These are phyloP conservation scores for Battus philenor DNA, from an alignment of 1,140 invertebrate species.

Conservation along the genomic window DNA sequence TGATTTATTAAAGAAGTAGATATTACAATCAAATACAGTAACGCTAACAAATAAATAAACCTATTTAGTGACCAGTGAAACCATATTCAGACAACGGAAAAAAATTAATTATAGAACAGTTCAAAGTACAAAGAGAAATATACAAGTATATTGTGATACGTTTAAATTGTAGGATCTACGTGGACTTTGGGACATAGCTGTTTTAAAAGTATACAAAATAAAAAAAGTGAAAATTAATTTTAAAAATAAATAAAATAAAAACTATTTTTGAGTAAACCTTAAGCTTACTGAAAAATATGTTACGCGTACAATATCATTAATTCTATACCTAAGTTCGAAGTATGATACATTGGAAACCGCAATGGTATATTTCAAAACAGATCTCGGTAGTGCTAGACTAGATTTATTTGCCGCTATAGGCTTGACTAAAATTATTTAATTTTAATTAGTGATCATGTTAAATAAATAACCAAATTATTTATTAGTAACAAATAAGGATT, in stretches of 20 bases:
- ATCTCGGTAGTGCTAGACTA: conserved; percentile 3
- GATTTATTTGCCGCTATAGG: neutral
- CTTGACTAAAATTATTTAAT: conserved; percentile 3
- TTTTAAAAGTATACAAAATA: conserved; percentile 23
- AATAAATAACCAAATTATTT: neutral
- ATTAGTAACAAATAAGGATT: neutral
- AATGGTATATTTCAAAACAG: neutral
- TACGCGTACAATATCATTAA: neutral
- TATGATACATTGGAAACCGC: neutral
- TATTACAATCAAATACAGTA: conserved; percentile 7
- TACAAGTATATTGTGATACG: too few relatives aligned
- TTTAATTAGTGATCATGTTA: neutral
- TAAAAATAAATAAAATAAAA: conserved; percentile 5
- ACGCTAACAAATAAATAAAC: conserved; percentile 7
- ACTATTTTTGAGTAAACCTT: neutral
- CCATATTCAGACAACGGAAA: conserved; percentile 3
- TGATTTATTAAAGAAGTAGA: conserved; percentile 13
- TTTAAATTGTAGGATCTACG: conserved; percentile 22
- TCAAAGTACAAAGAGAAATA: too few relatives aligned
- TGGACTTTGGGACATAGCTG: conserved; percentile 55
- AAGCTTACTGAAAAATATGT: neutral
- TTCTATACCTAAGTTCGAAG: neutral
- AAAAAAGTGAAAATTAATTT: conserved; percentile 16
- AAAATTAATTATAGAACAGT: too few relatives aligned
- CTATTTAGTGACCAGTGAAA: conserved; percentile 7